A percentile compares a stretch with the other conserved stretches of the same genome.
phyloP scores from a whole-genome alignment of 2,888 invertebrate species.

The Heliconius ismenius region DNA sequence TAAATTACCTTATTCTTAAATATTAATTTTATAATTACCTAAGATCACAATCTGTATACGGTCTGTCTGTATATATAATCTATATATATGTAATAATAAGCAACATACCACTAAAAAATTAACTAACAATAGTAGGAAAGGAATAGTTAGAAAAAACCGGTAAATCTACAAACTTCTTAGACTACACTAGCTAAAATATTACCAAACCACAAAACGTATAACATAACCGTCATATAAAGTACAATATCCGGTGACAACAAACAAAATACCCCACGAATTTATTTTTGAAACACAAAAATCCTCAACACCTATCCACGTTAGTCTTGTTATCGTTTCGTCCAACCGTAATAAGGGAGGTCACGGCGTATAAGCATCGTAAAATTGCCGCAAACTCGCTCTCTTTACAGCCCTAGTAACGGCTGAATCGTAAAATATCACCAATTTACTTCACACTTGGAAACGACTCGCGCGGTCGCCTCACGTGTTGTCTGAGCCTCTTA shows the following conservation, averaged over 20 bases:
- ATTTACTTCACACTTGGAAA: slow-evolving; percentile 74
- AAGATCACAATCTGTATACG: too few species aligned
- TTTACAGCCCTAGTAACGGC: slow-evolving; percentile 73
- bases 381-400: slow-evolving; percentile 60
- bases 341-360: slow-evolving; percentile 69
- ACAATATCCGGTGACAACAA: slow-evolving; percentile 23
- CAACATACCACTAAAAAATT: background rate
- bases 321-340: slow-evolving; percentile 53
- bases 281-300: slow-evolving; percentile 37
- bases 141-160: background rate
- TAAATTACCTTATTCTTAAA: too few species aligned
- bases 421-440: slow-evolving; percentile 76
- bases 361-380: slow-evolving; percentile 70
- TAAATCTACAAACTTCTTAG: background rate
- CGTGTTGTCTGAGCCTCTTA: slow-evolving; percentile 45
- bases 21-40: too few species aligned
- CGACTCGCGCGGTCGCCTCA: slow-evolving; percentile 49
- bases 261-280: slow-evolving; percentile 21
- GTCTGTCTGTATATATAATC: too few species aligned
- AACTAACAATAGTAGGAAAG: background rate
- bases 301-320: slow-evolving; percentile 42
- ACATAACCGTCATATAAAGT: slow-evolving; percentile 8
- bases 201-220: background rate
- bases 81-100: too few species aligned
- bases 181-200: background rate